phyloP scores from a whole-genome alignment of 2,797 vertebrate genomes.

The Alca torda region DNA sequence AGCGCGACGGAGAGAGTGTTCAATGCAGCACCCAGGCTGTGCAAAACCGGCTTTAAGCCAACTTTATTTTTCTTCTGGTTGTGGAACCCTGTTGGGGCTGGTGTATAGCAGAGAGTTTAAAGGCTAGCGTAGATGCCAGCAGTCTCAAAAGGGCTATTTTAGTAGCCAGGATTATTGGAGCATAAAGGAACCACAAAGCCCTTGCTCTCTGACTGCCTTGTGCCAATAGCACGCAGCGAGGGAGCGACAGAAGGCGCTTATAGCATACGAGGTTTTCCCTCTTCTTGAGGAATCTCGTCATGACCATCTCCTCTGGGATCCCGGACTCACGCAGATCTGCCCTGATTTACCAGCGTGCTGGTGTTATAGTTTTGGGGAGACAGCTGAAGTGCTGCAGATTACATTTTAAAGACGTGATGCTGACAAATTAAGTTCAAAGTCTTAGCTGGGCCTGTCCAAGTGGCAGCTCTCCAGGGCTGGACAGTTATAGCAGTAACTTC shows the following conservation, averaged over 20 bases:
- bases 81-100: not conserved
- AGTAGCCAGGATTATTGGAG: slow-evolving; percentile 13
- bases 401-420: slow-evolving; percentile 41
- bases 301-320: not conserved
- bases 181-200: slow-evolving; percentile 34
- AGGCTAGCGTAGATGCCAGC: not conserved
- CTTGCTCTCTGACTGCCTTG: not conserved
- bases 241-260: not conserved
- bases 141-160: slow-evolving; percentile 25
- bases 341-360: not conserved
- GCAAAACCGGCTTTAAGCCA: not conserved
- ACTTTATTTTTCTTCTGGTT: not conserved
- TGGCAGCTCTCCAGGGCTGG: slow-evolving; percentile 34
- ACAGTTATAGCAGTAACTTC: slow-evolving; percentile 55
- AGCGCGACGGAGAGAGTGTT: not conserved
- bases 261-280: not conserved
- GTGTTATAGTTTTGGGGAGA: not conserved
- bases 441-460: slow-evolving; percentile 29
- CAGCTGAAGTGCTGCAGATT: slow-evolving; percentile 6
- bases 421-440: slow-evolving; percentile 33
- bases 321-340: fast-evolving
- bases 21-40: not conserved
- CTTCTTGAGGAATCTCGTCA: not conserved
- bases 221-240: not conserved
- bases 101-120: not conserved